Conservation (phyloP, 2,113 vertebrate genomes). For the Hystrix cristata region DNA sequence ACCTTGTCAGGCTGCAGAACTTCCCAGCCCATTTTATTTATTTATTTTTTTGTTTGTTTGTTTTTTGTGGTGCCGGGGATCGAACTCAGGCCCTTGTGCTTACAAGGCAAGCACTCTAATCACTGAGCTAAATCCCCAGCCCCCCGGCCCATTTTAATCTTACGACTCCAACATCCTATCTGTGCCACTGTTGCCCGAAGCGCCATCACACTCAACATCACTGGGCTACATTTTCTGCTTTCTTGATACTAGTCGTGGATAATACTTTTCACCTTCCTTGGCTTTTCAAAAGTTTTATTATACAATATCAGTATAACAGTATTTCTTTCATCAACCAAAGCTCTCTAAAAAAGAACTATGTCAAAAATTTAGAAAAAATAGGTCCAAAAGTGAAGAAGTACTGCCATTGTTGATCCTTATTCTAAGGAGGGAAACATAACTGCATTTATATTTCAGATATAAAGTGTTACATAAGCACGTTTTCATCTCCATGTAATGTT, state of each 20-base stretch:
- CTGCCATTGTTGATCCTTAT: neutral
- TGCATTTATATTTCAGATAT: neutral
- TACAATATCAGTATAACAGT: neutral
- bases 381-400: neutral
- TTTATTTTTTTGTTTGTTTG: no score
- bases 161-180: neutral
- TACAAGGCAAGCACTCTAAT: no score
- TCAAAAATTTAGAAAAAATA: neutral
- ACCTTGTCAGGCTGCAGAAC: no score
- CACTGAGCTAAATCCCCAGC: no score
- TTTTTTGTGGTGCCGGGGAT: no score
- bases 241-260: neutral
- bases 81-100: no score
- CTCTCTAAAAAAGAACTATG: neutral
- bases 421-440: neutral
- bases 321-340: neutral
- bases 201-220: neutral
- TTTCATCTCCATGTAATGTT: slow-evolving; percentile 11
- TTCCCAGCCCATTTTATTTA: neutral
- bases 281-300: neutral
- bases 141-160: neutral
- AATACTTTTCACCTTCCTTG: neutral
- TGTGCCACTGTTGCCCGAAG: neutral
- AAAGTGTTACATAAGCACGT: neutral
- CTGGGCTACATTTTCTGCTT: neutral